These are phyloP conservation scores for Schizopygopsis pylzovi DNA, from an alignment of 2,797 vertebrate genomes.

Conservation along the genomic window DNA sequence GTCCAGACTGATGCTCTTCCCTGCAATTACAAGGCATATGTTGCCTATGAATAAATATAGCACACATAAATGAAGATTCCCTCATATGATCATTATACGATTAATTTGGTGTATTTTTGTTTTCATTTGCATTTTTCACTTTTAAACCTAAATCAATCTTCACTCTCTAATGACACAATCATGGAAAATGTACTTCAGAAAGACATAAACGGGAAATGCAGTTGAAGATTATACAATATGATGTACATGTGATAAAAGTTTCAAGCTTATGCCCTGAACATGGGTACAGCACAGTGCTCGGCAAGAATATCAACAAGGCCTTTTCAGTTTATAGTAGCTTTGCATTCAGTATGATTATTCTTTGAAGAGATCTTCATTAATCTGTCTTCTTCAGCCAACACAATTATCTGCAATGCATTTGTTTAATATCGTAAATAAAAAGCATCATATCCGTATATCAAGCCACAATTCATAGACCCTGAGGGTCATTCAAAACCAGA, in stretches of 20 bases:
- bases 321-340: conserved; percentile 41
- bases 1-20: conserved; percentile 17
- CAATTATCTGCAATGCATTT: conserved; percentile 31
- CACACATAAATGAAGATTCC: neutral
- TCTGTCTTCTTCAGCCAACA: conserved; percentile 2
- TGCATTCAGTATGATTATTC: neutral
- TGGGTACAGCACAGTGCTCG: conserved; percentile 53
- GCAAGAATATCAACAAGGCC: conserved; percentile 42
- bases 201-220: neutral
- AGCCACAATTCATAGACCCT: conserved; percentile 1
- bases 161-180: conserved; percentile 6
- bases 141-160: neutral
- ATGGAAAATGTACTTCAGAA: neutral
- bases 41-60: neutral
- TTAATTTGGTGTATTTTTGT: neutral
- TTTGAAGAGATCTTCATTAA: neutral
- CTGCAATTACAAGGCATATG: conserved; percentile 27
- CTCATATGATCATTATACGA: conserved; percentile 1
- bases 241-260: conserved; percentile 11
- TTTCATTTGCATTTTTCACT: conserved; percentile 4
- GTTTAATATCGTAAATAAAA: conserved; percentile 35
- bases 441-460: conserved; percentile 39
- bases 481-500: conserved; percentile 15
- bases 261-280: conserved; percentile 55
- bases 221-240: conserved; percentile 24